phyloP scores from a whole-genome alignment of 2,113 vertebrate genomes.

The Lucifuga dentata region DNA sequence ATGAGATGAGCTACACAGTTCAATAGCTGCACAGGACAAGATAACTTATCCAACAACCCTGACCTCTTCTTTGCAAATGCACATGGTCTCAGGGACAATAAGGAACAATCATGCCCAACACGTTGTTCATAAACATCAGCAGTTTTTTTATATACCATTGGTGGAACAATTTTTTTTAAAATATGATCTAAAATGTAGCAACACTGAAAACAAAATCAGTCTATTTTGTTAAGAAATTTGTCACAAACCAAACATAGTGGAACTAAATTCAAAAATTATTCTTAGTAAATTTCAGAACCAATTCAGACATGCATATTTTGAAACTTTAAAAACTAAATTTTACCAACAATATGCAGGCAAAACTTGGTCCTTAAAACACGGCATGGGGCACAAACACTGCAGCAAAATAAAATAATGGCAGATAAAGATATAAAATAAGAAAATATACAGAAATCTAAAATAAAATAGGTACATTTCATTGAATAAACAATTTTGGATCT shows the following conservation, averaged over 20 bases:
- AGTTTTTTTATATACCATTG: too few relatives aligned
- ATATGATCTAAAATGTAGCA: background rate
- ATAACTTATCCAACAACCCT: conserved; percentile 23
- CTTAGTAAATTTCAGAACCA: background rate
- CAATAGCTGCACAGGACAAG: conserved; percentile 48
- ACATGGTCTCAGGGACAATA: conserved; percentile 11
- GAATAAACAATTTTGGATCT: conserved; percentile 1
- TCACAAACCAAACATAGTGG: background rate
- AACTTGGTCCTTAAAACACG: conserved; percentile 53
- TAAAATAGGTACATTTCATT: conserved; percentile 6
- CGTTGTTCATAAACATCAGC: too few relatives aligned
- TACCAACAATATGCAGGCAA: conserved; percentile 51
- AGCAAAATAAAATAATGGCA: conserved; percentile 16
- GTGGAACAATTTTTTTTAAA: background rate
- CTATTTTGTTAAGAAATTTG: background rate
- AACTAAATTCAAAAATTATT: conserved; percentile 1
- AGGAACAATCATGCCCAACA: background rate
- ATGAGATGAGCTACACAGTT: conserved; percentile 46
- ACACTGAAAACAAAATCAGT: background rate
- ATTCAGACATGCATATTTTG: conserved; percentile 22
- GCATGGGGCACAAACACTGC: conserved; percentile 36
- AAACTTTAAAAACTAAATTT: conserved; percentile 44
- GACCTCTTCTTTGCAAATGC: conserved; percentile 1
- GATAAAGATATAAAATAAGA: conserved; percentile 31
- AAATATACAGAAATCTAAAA: conserved; percentile 32